phyloP scores from a whole-genome alignment of 2,797 vertebrate species.

The Myiotriccus ornatus region DNA sequence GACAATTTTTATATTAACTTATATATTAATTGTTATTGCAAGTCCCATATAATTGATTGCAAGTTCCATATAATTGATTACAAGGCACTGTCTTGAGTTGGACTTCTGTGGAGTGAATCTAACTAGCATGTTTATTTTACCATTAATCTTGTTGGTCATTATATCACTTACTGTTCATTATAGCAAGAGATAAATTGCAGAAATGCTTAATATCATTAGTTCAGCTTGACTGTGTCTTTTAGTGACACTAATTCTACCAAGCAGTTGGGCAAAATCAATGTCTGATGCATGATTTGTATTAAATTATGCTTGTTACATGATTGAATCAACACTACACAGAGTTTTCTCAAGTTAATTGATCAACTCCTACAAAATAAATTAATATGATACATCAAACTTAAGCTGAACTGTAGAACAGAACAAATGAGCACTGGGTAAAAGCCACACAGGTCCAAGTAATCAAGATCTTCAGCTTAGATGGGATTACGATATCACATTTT shows the following conservation, averaged over 20 bases:
- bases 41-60: constrained; percentile 40
- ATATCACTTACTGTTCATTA: constrained; percentile 75
- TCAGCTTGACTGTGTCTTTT: constrained; percentile 72
- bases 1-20: background rate
- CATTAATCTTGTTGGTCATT: constrained; percentile 77
- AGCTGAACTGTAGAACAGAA: constrained; percentile 46
- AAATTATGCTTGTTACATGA: constrained; percentile 77
- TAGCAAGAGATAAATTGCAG: constrained; percentile 73
- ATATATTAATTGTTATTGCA: background rate
- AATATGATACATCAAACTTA: constrained; percentile 69
- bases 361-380: constrained; percentile 70
- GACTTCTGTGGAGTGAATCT: constrained; percentile 47
- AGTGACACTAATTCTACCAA: constrained; percentile 74
- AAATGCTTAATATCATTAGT: constrained; percentile 76
- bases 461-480: background rate
- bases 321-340: constrained; percentile 70
- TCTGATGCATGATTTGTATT: constrained; percentile 73
- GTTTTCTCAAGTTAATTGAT: constrained; percentile 78
- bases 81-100: constrained; percentile 26
- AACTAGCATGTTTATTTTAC: constrained; percentile 71
- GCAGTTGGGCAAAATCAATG: constrained; percentile 76
- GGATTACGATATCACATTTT: background rate
- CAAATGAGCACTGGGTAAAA: constrained; percentile 33
- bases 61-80: constrained; percentile 47
- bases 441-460: background rate